Evolutionary conservation across 2,888 invertebrate species (phyloP).

Genomic region (Drosophila peninsularis): DNA sequence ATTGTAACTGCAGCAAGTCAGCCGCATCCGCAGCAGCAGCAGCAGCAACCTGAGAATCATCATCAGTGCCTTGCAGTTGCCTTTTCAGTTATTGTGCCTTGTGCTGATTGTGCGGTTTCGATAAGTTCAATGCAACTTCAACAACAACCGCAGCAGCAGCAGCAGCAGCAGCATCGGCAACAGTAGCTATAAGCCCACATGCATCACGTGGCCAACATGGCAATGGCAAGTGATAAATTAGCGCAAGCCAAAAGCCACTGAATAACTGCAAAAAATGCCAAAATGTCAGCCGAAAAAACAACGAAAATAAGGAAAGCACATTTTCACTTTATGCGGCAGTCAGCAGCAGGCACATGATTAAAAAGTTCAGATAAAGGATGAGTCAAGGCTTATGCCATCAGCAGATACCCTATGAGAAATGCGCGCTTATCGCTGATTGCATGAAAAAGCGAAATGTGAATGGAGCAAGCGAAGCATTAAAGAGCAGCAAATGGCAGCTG

Average conservation of each 20-base stretch:
- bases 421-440: background rate
- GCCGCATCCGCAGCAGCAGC: slow-evolving; percentile 39
- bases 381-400: slow-evolving; percentile 11
- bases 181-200: slow-evolving; percentile 49
- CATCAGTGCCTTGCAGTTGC: slow-evolving; percentile 39
- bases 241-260: slow-evolving; percentile 46
- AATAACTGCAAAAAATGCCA: slow-evolving; percentile 54
- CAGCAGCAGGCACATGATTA: slow-evolving; percentile 37
- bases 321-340: slow-evolving; percentile 67
- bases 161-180: slow-evolving; percentile 37
- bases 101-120: slow-evolving; percentile 77
- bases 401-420: slow-evolving; percentile 24
- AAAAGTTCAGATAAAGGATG: slow-evolving; percentile 31
- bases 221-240: slow-evolving; percentile 71
- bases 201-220: slow-evolving; percentile 53
- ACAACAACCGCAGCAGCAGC: slow-evolving; percentile 48
- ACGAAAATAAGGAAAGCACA: slow-evolving; percentile 52
- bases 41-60: slow-evolving; percentile 49
- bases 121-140: slow-evolving; percentile 66
- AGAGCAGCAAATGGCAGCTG: background rate
- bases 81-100: slow-evolving; percentile 64
- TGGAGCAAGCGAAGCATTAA: background rate
- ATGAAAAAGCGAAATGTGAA: slow-evolving; percentile 2
- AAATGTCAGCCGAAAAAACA: slow-evolving; percentile 58
- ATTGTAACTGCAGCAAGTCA: slow-evolving; percentile 73